phyloP scores from a whole-genome alignment of 2,888 invertebrate species.

The Acronicta alni region DNA sequence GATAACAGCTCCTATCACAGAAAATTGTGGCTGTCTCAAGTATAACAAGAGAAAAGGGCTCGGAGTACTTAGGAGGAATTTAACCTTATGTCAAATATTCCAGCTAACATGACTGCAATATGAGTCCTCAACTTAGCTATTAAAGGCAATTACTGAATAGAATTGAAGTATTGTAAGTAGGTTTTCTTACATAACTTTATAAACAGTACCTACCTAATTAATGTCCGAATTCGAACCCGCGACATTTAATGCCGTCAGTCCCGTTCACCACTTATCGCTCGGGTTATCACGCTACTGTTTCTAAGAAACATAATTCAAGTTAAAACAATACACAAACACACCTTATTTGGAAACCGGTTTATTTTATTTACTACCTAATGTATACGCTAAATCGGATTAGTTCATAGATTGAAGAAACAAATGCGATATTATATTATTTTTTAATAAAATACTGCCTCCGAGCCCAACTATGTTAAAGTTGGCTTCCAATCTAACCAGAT shows the following conservation, averaged over 20 bases:
- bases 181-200: neutral
- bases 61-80: too few species aligned
- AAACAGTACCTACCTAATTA: constrained; percentile 14
- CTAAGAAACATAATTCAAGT: constrained; percentile 31
- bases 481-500: too few species aligned
- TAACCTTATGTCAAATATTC: too few species aligned
- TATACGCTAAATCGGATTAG: neutral
- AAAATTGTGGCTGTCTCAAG: too few species aligned
- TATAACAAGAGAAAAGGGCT: too few species aligned
- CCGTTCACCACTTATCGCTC: constrained; percentile 24
- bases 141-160: too few species aligned
- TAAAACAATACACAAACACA: constrained; percentile 23
- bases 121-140: too few species aligned
- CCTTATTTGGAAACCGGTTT: constrained; percentile 34
- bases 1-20: too few species aligned
- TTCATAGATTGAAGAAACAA: constrained; percentile 9
- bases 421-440: neutral
- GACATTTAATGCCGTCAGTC: constrained; percentile 10
- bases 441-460: too few species aligned
- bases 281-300: constrained; percentile 29
- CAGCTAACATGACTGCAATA: too few species aligned
- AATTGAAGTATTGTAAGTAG: too few species aligned
- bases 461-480: too few species aligned
- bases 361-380: constrained; percentile 23
- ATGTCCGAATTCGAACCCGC: constrained; percentile 19